Percentiles rank a stretch among this genome's conserved stretches.
phyloP scores from a whole-genome alignment of 1,140 invertebrate genomes.

The Anastatus disparis region DNA sequence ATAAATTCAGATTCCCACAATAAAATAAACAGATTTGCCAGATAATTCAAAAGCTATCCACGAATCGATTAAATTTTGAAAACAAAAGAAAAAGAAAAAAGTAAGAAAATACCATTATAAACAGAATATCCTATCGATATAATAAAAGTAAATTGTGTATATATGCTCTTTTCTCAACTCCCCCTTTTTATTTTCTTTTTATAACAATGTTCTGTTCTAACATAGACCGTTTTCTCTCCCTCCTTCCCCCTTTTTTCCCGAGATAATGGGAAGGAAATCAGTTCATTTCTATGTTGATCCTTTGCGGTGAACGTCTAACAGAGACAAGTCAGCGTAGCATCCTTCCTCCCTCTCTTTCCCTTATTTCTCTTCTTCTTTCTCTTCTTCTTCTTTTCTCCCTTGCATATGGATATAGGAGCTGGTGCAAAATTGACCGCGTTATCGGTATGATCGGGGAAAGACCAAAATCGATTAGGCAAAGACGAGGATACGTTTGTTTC shows the following conservation, averaged over 20 bases:
- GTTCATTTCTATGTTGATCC: constrained; percentile 69
- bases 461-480: constrained; percentile 34
- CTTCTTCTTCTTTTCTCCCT: neutral
- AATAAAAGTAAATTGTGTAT: neutral
- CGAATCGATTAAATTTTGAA: no score
- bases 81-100: no score
- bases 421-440: constrained; percentile 33
- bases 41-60: no score
- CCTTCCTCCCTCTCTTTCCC: neutral
- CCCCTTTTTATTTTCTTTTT: no score
- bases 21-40: no score
- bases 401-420: neutral
- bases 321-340: neutral
- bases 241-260: constrained; percentile 10
- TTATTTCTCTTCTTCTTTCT: neutral
- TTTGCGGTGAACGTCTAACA: constrained; percentile 46
- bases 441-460: constrained; percentile 31
- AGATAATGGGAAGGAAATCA: constrained; percentile 68
- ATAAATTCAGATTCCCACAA: no score
- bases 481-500: no score
- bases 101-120: no score
- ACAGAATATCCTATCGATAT: no score
- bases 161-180: neutral
- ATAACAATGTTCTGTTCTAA: no score
- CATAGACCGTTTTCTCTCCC: neutral